These are phyloP conservation scores for Epizoanthus illoricatus DNA, from an alignment of 92 coral and sea anemone genomes.

Conservation along the genomic window DNA sequence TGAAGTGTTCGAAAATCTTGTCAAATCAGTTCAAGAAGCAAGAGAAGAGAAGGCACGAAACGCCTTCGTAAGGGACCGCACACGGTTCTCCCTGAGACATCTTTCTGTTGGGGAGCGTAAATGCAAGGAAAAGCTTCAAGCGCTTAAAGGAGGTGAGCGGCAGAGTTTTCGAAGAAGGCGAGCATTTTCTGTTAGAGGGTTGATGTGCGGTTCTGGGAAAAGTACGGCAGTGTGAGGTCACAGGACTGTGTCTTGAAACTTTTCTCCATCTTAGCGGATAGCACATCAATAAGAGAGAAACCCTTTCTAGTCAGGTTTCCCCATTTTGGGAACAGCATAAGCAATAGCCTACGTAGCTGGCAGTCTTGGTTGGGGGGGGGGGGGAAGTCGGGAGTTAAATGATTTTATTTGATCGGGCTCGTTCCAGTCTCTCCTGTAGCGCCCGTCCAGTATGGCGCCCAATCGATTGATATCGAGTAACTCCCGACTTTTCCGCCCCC, in stretches of 20 bases:
- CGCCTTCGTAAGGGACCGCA: constrained; percentile 59
- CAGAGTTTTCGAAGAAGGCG: constrained; percentile 32
- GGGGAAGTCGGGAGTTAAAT: too few relatives aligned
- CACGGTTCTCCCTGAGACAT: constrained; percentile 68
- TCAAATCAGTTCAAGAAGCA: constrained; percentile 60
- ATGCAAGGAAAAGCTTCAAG: constrained; percentile 75
- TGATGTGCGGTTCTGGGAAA: constrained; percentile 41
- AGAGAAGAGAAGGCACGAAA: constrained; percentile 57
- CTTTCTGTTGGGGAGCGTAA: constrained; percentile 69
- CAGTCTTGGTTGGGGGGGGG: too few relatives aligned
- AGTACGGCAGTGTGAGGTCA: constrained; percentile 19
- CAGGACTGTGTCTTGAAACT: neutral
- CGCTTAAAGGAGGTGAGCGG: constrained; percentile 56
- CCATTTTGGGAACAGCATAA: too few relatives aligned
- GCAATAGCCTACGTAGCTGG: too few relatives aligned
- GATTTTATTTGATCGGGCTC: too few relatives aligned
- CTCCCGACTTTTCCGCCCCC: too few relatives aligned
- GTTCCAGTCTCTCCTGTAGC: too few relatives aligned
- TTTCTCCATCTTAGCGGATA: too few relatives aligned
- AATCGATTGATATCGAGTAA: too few relatives aligned
- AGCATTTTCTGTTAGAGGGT: constrained; percentile 36
- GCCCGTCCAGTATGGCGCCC: too few relatives aligned
- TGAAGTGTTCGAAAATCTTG: constrained; percentile 71
- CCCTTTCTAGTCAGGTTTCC: too few relatives aligned
- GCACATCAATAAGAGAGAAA: too few relatives aligned